These are phyloP conservation scores for Zelostemma sp. DNA, from an alignment of 1,140 invertebrate species.

Conservation along the genomic window DNA sequence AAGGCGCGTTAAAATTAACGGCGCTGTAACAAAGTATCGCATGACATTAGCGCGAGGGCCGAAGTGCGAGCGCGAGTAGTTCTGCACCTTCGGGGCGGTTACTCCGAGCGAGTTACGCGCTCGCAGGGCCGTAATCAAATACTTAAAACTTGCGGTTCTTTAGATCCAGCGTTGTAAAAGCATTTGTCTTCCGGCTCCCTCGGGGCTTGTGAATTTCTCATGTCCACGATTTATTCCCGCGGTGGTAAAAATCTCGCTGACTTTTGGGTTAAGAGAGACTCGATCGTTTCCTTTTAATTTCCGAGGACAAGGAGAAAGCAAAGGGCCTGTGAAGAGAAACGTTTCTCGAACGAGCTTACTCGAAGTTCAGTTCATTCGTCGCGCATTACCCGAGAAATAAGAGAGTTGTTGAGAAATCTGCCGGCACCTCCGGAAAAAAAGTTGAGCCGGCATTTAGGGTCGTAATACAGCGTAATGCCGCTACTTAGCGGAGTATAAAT, in stretches of 20 bases:
- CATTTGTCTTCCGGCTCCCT: conserved; percentile 46
- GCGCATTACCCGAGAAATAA: conserved; percentile 8
- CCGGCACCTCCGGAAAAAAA: conserved; percentile 47
- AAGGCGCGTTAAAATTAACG: conserved; percentile 68
- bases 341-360: background rate
- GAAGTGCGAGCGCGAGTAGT: conserved; percentile 49
- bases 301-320: too few species aligned
- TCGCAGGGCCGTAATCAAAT: conserved; percentile 64
- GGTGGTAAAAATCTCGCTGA: background rate
- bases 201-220: conserved; percentile 36
- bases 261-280: too few species aligned
- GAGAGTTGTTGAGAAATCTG: conserved; percentile 2
- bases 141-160: conserved; percentile 55
- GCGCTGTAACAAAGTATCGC: conserved; percentile 66
- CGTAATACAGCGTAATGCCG: conserved; percentile 68
- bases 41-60: conserved; percentile 37
- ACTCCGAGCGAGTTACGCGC: conserved; percentile 47
- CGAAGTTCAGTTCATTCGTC: conserved; percentile 2
- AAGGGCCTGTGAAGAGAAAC: background rate
- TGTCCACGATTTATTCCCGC: background rate
- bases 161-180: conserved; percentile 48
- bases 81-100: conserved; percentile 47
- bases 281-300: too few species aligned
- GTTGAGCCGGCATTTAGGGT: conserved; percentile 60
- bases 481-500: conserved; percentile 70